These are phyloP conservation scores for Tetragonula carbonaria DNA, from an alignment of 2,888 invertebrate species.

Conservation along the genomic window DNA sequence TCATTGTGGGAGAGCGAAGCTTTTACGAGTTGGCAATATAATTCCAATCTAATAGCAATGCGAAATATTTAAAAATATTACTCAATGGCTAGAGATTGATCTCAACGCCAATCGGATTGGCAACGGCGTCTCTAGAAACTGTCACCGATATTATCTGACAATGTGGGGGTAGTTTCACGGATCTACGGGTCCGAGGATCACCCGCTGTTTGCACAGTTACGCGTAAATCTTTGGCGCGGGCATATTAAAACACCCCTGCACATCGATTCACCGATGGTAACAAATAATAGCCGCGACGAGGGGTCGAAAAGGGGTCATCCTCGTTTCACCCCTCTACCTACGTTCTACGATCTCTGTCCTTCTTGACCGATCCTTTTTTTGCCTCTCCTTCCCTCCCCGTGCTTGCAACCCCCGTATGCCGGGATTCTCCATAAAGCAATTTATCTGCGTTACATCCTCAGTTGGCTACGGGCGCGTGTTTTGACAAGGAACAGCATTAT, in stretches of 20 bases:
- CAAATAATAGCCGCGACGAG: conserved; percentile 71
- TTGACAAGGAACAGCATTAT: conserved; percentile 84
- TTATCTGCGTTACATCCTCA: conserved; percentile 84
- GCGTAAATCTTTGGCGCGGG: conserved; percentile 72
- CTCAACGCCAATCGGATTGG: conserved; percentile 16
- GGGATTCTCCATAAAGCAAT: conserved; percentile 79
- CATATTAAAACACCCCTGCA: conserved; percentile 74
- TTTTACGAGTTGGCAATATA: too few relatives aligned
- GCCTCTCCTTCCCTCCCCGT: conserved; percentile 27
- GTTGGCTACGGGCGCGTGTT: conserved; percentile 82
- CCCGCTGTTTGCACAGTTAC: conserved; percentile 72
- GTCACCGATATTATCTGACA: conserved; percentile 68
- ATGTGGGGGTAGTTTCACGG: conserved; percentile 65
- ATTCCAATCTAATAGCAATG: too few relatives aligned
- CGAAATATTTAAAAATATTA: too few relatives aligned
- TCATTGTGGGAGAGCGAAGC: too few relatives aligned
- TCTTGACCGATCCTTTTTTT: conserved; percentile 23
- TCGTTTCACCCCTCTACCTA: not conserved
- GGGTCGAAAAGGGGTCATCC: conserved; percentile 55
- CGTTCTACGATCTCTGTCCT: conserved; percentile 8
- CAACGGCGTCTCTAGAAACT: conserved; percentile 41
- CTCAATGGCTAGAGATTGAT: too few relatives aligned
- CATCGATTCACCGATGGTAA: conserved; percentile 62
- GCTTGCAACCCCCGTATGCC: conserved; percentile 6
- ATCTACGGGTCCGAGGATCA: conserved; percentile 50